Base-by-base conservation (phyloP, 2,113 vertebrate species). In the Pithys albifrons region DNA sequence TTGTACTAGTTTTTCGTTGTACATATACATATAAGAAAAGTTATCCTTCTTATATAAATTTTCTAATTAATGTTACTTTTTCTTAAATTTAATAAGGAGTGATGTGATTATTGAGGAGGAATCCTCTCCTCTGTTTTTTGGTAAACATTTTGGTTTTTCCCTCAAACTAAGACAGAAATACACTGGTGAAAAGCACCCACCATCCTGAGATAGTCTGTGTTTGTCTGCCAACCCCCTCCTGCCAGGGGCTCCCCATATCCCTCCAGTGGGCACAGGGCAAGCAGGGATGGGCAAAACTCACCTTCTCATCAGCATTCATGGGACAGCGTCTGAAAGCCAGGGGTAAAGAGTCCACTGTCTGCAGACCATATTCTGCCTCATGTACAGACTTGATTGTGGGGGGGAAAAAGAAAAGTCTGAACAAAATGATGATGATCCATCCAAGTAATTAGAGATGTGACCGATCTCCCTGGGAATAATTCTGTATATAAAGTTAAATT, bases 201-300 rank as follows among this genome's bases (percentile, higher is more conserved):
- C 11, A 8, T 18, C 29, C 41, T 25, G 10, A 73, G 78, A 28
- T 20, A 14, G 12, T 8, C 16, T 55, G 35, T 73, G 49, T 72
- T 64, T 88, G 33, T 9, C 7, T 19, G 15, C 19, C 41, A 46
- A 22, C 9, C 27, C 31, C 12, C 19, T 31, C 20, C 27, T 20
- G 9, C 20, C 31, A 10, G 37, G 14, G 3, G 2, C 3, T 10
- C 7, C 12, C 7, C 16, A 3, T 35, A n/a, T 33, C 20, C 0
- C 35, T 25, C 23, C 6, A 19, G 24, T 2, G 0, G 23, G 25
- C 29, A 23, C 27, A 2, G 9, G 10, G 8, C 12, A 20, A 19
- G 45, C 33, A 9, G 41, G 12, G 24, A 2, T 11, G 10, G 5
- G 51, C 1, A 1, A 20, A 74, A 3, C 5, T 35, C 62, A 20